Percentiles rank a stretch among this genome's conserved stretches.
Evolutionary conservation across 2,113 vertebrate genomes (phyloP).

Genomic region (Cinclus cinclus): DNA sequence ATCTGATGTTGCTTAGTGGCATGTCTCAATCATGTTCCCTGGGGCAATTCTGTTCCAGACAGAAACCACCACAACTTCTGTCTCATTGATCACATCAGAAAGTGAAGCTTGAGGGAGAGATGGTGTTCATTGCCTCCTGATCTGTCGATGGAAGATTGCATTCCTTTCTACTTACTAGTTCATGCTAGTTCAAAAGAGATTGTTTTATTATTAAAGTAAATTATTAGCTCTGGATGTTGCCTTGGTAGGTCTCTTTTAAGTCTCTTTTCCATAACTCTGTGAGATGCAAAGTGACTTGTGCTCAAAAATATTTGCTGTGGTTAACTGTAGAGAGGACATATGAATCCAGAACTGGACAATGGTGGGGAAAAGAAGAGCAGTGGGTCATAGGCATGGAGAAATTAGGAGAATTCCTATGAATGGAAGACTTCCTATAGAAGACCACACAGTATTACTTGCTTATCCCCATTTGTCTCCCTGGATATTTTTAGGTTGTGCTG

Average conservation of each 20-base stretch:
- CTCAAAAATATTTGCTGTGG: not conserved
- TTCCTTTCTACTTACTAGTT: not conserved
- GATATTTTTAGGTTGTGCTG: not conserved
- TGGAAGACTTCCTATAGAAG: constrained; percentile 47
- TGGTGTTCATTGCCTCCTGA: not conserved
- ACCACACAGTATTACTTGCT: not conserved
- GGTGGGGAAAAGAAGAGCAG: not conserved
- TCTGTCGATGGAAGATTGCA: not conserved
- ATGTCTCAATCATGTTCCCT: not conserved
- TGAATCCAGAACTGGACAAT: not conserved
- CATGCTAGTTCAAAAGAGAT: not conserved
- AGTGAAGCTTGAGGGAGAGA: not conserved
- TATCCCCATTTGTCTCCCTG: not conserved
- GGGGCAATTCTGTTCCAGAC: not conserved
- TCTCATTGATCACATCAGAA: not conserved
- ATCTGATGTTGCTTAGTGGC: not conserved
- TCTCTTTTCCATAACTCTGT: not conserved
- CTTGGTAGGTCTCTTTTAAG: not conserved
- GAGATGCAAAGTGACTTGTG: not conserved
- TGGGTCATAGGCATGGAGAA: not conserved
- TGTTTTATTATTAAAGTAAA: not conserved
- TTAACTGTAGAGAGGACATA: not conserved
- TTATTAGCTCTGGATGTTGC: not conserved
- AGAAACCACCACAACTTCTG: not conserved
- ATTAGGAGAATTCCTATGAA: not conserved